Percentiles rank a stretch among this genome's conserved stretches.
Conservation (phyloP, 2,113 vertebrate species). For the Pteropus alecto region DNA sequence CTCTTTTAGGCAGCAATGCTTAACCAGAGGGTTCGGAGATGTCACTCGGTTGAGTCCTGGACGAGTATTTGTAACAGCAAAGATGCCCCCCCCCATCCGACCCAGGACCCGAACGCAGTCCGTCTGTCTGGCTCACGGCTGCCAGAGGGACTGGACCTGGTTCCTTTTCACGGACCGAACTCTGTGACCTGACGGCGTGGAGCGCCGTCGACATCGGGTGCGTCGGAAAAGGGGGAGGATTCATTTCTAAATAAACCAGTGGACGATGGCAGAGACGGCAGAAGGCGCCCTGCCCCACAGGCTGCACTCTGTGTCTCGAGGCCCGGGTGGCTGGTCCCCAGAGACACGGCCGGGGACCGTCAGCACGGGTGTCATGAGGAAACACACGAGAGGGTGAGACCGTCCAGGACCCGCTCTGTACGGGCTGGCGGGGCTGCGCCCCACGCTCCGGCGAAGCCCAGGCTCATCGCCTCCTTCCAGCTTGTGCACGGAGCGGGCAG, state of each 20-base stretch:
- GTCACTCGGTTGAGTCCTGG: rapidly evolving
- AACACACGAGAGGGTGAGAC: rapidly evolving
- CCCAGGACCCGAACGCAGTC: rapidly evolving
- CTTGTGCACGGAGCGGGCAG: background rate
- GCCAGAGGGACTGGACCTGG: too few relatives aligned
- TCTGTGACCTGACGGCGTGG: rapidly evolving
- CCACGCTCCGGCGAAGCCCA: rapidly evolving
- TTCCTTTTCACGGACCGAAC: too few relatives aligned
- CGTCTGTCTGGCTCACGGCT: rapidly evolving
- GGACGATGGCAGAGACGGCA: background rate
- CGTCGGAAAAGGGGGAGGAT: background rate
- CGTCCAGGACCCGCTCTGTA: rapidly evolving
- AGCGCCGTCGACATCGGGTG: rapidly evolving
- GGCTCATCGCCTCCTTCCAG: rapidly evolving
- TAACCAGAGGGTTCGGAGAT: background rate
- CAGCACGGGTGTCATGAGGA: rapidly evolving
- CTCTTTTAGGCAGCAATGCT: background rate
- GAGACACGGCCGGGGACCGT: rapidly evolving
- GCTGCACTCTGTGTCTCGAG: rapidly evolving
- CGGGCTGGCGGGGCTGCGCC: rapidly evolving
- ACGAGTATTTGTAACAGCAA: rapidly evolving
- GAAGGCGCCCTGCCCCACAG: rapidly evolving
- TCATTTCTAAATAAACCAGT: background rate
- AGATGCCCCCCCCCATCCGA: rapidly evolving
- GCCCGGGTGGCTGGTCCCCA: rapidly evolving